Evolutionary conservation across 2,888 invertebrate genomes (phyloP).

Genomic region (Aleiodes alternator): DNA sequence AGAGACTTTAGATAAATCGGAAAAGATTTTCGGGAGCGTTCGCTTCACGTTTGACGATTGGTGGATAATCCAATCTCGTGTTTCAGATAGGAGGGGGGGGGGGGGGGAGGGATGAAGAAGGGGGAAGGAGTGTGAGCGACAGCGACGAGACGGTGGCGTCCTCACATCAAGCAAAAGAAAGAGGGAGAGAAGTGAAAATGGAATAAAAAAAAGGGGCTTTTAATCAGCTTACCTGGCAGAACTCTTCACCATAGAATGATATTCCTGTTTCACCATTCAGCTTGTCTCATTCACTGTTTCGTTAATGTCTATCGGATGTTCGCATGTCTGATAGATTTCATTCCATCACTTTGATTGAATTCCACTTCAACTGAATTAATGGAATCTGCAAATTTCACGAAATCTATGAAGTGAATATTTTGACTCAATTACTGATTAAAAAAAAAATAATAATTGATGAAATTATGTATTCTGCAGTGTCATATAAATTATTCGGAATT

Average conservation of each 20-base stretch:
- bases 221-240: constrained; percentile 47
- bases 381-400: not conserved
- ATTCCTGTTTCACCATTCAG: constrained; percentile 22
- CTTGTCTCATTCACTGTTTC: constrained; percentile 22
- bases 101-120: constrained; percentile 29
- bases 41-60: constrained; percentile 51
- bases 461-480: not conserved
- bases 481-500: not conserved
- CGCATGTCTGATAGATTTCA: constrained; percentile 33
- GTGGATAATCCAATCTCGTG: constrained; percentile 57
- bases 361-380: constrained; percentile 2
- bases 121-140: constrained; percentile 44
- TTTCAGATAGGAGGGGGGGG: constrained; percentile 43
- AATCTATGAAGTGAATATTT: not conserved
- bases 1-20: constrained; percentile 9
- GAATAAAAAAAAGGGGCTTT: constrained; percentile 38
- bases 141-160: constrained; percentile 45
- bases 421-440: constrained; percentile 4
- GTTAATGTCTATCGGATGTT: constrained; percentile 27
- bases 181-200: not conserved
- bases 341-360: not conserved
- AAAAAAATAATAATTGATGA: not conserved
- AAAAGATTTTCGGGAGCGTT: constrained; percentile 38
- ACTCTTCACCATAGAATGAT: constrained; percentile 32
- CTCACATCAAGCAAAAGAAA: not conserved